A percentile compares a stretch with the other conserved stretches of the same genome.
Conservation (phyloP, 1,140 invertebrate species). For the Saccostrea glomerata region DNA sequence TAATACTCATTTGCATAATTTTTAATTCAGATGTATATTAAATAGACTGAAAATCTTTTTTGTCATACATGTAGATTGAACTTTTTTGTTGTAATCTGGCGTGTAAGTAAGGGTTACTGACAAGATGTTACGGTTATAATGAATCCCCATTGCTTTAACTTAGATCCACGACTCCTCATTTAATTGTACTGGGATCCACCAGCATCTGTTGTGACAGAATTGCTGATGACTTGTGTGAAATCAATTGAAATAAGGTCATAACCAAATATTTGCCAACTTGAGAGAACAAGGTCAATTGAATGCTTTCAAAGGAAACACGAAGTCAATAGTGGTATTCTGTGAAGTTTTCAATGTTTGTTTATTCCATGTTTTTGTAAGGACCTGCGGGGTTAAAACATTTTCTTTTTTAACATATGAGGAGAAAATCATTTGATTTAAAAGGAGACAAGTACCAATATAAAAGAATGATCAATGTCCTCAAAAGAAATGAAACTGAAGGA, state of each 20-base stretch:
- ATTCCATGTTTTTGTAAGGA: neutral
- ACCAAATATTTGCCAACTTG: conserved; percentile 34
- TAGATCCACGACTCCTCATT: neutral
- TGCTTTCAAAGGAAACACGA: conserved; percentile 24
- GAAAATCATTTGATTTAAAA: neutral
- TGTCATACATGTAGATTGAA: too few species aligned
- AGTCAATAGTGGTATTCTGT: conserved; percentile 16
- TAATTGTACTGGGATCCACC: neutral
- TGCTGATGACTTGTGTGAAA: conserved; percentile 23
- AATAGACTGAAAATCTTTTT: too few species aligned
- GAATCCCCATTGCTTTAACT: neutral
- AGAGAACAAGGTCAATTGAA: conserved; percentile 26
- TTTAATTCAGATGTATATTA: too few species aligned
- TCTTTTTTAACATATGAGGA: neutral
- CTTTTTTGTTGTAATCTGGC: neutral
- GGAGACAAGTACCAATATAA: neutral
- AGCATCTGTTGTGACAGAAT: conserved; percentile 36
- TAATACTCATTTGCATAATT: too few species aligned
- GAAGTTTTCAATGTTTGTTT: conserved; percentile 4
- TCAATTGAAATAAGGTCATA: conserved; percentile 28
- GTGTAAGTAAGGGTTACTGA: neutral
- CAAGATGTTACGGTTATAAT: neutral
- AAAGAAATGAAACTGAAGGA: neutral
- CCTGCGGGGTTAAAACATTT: neutral
- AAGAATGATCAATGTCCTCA: neutral